Conservation (phyloP, 1,140 invertebrate genomes). For the Phocides pigmalion region DNA sequence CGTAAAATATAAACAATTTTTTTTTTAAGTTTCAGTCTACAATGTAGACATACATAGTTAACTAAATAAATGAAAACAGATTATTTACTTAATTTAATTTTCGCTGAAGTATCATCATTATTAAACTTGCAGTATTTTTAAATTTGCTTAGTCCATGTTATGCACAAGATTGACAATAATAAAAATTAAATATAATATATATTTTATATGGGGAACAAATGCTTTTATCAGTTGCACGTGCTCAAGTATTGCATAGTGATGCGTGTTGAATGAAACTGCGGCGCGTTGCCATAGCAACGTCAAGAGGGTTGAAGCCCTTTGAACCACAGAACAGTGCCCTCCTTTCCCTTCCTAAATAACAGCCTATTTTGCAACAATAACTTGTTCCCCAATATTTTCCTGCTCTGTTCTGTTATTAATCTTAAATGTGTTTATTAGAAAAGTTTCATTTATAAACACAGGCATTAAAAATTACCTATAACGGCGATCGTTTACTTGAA, state of each 20-base stretch:
- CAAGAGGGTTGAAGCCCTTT: conserved; percentile 67
- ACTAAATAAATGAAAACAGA: not conserved
- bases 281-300: conserved; percentile 68
- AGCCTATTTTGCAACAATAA: conserved; percentile 29
- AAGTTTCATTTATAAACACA: not conserved
- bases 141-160: no score
- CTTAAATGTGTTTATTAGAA: not conserved
- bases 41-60: no score
- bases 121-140: not conserved
- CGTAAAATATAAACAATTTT: no score
- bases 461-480: not conserved
- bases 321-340: conserved; percentile 41
- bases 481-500: no score
- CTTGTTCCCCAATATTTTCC: not conserved
- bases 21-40: no score
- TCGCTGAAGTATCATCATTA: not conserved
- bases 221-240: conserved; percentile 39
- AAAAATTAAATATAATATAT: not conserved
- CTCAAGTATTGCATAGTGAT: conserved; percentile 39
- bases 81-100: not conserved
- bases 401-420: not conserved
- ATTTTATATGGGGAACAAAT: conserved; percentile 1
- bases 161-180: no score
- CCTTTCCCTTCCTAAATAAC: conserved; percentile 43
- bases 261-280: conserved; percentile 64